Conservation (phyloP, 2,888 invertebrate species). For the Diplazon laetatorius region DNA sequence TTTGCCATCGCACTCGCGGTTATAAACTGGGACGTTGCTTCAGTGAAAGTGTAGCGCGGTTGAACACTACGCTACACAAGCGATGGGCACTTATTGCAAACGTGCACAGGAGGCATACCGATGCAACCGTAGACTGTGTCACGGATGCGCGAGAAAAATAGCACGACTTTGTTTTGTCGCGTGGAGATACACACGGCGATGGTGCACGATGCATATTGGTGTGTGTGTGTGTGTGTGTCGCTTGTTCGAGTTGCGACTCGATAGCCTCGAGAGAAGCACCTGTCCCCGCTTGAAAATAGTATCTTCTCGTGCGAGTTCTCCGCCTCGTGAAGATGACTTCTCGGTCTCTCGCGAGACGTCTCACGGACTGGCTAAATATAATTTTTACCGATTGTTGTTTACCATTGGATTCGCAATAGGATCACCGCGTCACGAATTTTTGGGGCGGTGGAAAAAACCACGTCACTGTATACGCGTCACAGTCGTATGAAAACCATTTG, state of each 20-base stretch:
- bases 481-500: too few relatives aligned
- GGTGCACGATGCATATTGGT: conserved; percentile 14
- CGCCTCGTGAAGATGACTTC: conserved; percentile 7
- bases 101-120: background rate
- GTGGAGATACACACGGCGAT: conserved; percentile 13
- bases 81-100: background rate
- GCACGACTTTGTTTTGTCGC: conserved; percentile 57
- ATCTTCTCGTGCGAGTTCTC: conserved; percentile 2
- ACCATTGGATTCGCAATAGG: conserved; percentile 25
- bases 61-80: conserved; percentile 24
- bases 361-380: conserved; percentile 22
- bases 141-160: conserved; percentile 61
- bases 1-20: conserved; percentile 13
- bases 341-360: background rate
- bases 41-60: conserved; percentile 58
- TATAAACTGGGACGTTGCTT: conserved; percentile 51
- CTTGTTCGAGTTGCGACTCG: conserved; percentile 41
- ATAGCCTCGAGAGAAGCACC: conserved; percentile 46
- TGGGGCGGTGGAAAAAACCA: background rate
- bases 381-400: conserved; percentile 42
- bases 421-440: background rate
- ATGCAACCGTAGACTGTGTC: conserved; percentile 49
- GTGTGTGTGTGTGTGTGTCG: background rate
- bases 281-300: conserved; percentile 49
- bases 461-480: too few relatives aligned